Evolutionary conservation across 2,113 vertebrate genomes (phyloP).

Genomic region (Gavia stellata): DNA sequence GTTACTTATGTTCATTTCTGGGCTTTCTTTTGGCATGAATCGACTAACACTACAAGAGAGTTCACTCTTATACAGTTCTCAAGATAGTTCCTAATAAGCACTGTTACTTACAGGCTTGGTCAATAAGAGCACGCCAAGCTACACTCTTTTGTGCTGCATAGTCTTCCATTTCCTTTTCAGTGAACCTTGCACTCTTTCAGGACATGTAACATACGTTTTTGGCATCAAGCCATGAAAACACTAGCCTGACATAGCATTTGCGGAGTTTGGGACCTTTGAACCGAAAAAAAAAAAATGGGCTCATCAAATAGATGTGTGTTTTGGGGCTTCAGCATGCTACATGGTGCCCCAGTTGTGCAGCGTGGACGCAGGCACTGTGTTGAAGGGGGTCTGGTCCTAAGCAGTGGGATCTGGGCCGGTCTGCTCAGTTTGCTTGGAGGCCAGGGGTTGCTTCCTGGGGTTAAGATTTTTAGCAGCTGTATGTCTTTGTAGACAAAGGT

Average conservation of each 20-base stretch:
- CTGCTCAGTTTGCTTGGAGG: not conserved
- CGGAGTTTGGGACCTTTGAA: not conserved
- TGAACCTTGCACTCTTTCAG: not conserved
- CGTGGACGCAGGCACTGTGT: not conserved
- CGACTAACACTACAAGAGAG: accelerated
- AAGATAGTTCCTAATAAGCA: not conserved
- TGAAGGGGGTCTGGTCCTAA: not conserved
- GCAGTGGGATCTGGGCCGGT: not conserved
- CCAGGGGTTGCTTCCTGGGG: not conserved
- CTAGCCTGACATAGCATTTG: not conserved
- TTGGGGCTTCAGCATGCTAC: not conserved
- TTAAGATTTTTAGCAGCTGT: not conserved
- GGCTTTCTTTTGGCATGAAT: not conserved
- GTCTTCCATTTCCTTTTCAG: not conserved
- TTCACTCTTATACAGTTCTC: not conserved
- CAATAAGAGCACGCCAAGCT: not conserved
- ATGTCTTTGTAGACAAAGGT: not conserved
- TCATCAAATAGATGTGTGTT: not conserved
- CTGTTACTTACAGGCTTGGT: not conserved
- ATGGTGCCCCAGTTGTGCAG: not conserved
- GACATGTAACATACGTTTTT: accelerated
- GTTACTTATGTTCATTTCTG: accelerated
- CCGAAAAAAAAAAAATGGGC: not conserved
- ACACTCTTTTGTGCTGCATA: not conserved
- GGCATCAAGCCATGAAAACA: not conserved